phyloP scores from a whole-genome alignment of 2,113 vertebrate species.

The Hippocampus zosterae region DNA sequence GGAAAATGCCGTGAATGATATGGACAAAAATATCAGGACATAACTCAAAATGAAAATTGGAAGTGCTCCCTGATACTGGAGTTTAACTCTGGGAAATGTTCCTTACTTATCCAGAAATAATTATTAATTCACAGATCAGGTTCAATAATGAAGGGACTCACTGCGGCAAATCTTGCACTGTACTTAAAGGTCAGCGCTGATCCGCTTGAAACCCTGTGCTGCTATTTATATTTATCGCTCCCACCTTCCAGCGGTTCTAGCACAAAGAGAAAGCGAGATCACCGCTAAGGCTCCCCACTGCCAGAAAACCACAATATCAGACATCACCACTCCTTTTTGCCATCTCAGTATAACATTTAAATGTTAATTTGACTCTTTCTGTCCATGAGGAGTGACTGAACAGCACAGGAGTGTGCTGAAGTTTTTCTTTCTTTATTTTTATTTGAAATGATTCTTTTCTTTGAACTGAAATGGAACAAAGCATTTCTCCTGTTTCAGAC shows the following conservation, averaged over 20 bases:
- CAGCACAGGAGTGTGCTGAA: slow-evolving; percentile 20
- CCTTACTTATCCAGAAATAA: background rate
- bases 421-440: slow-evolving; percentile 23
- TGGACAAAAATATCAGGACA: background rate
- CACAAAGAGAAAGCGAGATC: slow-evolving; percentile 26
- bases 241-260: slow-evolving; percentile 29
- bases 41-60: background rate
- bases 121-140: background rate
- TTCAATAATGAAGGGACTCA: slow-evolving; percentile 17
- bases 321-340: slow-evolving; percentile 3
- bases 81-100: background rate
- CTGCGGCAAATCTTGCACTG: slow-evolving; percentile 31
- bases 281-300: slow-evolving; percentile 17
- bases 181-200: slow-evolving; percentile 51
- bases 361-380: slow-evolving; percentile 29
- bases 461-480: slow-evolving; percentile 39
- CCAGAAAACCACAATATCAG: slow-evolving; percentile 31
- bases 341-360: slow-evolving; percentile 31
- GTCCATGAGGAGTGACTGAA: slow-evolving; percentile 13
- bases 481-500: slow-evolving; percentile 56
- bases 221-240: slow-evolving; percentile 51
- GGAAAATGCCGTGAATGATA: background rate
- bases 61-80: background rate
- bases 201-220: slow-evolving; percentile 37
- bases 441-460: slow-evolving; percentile 31